These are phyloP conservation scores for Acleris laterana DNA, from an alignment of 2,888 invertebrate species.

Conservation along the genomic window DNA sequence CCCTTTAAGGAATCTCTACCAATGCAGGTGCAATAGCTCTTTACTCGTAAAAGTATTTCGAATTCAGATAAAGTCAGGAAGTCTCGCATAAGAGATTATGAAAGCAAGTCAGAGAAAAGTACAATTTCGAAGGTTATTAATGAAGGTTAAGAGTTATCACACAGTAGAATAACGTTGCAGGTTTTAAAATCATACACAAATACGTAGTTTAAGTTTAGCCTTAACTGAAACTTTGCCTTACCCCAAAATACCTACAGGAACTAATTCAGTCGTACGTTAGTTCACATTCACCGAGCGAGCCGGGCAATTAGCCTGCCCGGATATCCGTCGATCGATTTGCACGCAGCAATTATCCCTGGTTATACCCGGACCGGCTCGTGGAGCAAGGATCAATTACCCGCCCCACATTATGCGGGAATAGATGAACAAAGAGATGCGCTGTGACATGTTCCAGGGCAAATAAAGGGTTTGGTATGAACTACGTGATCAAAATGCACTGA, in stretches of 20 bases:
- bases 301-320: constrained; percentile 67
- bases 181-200: too few relatives aligned
- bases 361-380: constrained; percentile 46
- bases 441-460: constrained; percentile 14
- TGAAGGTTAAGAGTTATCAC: too few relatives aligned
- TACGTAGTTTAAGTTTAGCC: too few relatives aligned
- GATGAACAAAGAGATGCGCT: constrained; percentile 26
- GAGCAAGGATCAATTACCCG: constrained; percentile 47
- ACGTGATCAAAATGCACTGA: not conserved
- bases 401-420: constrained; percentile 29
- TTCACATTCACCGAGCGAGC: constrained; percentile 41
- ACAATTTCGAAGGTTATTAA: too few relatives aligned
- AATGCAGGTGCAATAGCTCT: too few relatives aligned
- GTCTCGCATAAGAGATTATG: too few relatives aligned
- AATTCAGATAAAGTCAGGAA: too few relatives aligned
- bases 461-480: not conserved
- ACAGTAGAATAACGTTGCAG: too few relatives aligned
- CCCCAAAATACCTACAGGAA: constrained; percentile 3
- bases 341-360: constrained; percentile 62
- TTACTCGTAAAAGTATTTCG: too few relatives aligned
- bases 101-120: too few relatives aligned
- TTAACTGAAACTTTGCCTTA: not conserved
- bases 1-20: too few relatives aligned
- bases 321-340: constrained; percentile 71
- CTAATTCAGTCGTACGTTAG: constrained; percentile 51